Evolutionary conservation across 2,113 vertebrate genomes (phyloP), one percentile per base, ranked within the genome.

Genomic region (Peromyscus maniculatus): DNA sequence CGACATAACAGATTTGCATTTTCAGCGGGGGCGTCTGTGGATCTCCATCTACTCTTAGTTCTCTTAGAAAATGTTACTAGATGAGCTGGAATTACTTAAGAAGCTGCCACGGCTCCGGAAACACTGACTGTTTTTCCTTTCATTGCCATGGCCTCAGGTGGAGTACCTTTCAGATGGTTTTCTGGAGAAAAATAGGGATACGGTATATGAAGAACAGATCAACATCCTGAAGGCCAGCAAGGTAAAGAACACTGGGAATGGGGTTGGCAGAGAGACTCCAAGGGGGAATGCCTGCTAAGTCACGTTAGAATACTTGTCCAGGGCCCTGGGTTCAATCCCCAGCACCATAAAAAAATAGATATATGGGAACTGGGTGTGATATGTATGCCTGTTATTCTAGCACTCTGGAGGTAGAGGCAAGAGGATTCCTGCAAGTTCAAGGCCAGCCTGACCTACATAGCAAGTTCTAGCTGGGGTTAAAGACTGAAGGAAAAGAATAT

Each of bases 221-320:
- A 99, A 99, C 98, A 99, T 99, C 96, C 98, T 99, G 96, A 99
- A 99, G 97, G 99, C 99, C 98, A 99, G 99, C 96, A 98, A 99
- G 99, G 99, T 99, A 98, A 97, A 71, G 46, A 17, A 57, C 33
- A 0, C 16, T 17, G 2, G 74, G n/a, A 36, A 33, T 1, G 39
- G 62, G 69, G 12, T 0, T 6, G 7, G 59, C 3, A 21, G 46
- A 10, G 19, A 21, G 5, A 5, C 16, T 57, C n/a, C 4, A 24
- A 64, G 22, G 3, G 36, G 19, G 43, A 75, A 57, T 5, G 5
- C 55, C 36, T 74, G 28, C 66, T 31, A 46, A 46, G 52, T 62
- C 12, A 1, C 13, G 79, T 57, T n/a, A 57, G 33, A 59, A 39
- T 83, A 39, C 67, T 75, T 64, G 13, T 6, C 16, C 4, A 16